Percentiles rank a stretch among this genome's conserved stretches.
Evolutionary conservation across 2,797 vertebrate species (phyloP).

Genomic region (Echiichthys vipera): DNA sequence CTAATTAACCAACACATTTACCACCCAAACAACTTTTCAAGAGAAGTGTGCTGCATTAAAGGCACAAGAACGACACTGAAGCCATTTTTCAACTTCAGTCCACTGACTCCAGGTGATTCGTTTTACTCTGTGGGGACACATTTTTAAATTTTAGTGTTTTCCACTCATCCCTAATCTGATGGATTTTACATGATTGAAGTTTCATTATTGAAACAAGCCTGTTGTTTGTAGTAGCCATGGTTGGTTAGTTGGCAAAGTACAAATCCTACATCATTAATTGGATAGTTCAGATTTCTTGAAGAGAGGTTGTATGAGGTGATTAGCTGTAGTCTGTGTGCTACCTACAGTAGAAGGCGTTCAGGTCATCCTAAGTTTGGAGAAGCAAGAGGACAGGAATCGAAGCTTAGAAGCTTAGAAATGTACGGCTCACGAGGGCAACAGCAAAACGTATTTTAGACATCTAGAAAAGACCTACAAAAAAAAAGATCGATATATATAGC

Average conservation of each 20-base stretch:
- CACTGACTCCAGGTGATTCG: constrained; percentile 43
- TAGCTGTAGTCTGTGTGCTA: too few species aligned
- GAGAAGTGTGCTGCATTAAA: constrained; percentile 53
- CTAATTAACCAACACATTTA: constrained; percentile 68
- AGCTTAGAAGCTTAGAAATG: too few species aligned
- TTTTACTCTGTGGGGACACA: constrained; percentile 23
- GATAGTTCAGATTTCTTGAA: too few species aligned
- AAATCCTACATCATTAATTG: constrained; percentile 14
- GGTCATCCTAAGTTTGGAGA: too few species aligned
- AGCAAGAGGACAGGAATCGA: too few species aligned
- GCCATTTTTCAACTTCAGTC: constrained; percentile 32
- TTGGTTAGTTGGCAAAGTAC: constrained; percentile 3
- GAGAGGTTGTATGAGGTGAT: too few species aligned
- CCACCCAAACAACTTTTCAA: constrained; percentile 64
- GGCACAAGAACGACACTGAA: constrained; percentile 6
- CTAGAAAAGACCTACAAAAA: too few species aligned
- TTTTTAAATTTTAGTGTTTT: neutral
- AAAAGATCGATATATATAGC: too few species aligned
- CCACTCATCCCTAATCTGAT: constrained; percentile 10
- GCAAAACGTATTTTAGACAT: too few species aligned
- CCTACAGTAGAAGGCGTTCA: too few species aligned
- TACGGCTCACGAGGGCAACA: too few species aligned
- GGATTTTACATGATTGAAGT: constrained; percentile 40
- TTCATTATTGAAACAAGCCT: constrained; percentile 23
- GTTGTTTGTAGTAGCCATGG: constrained; percentile 9